Conservation (phyloP, 2,797 vertebrate genomes). For the Propithecus deckenii region DNA sequence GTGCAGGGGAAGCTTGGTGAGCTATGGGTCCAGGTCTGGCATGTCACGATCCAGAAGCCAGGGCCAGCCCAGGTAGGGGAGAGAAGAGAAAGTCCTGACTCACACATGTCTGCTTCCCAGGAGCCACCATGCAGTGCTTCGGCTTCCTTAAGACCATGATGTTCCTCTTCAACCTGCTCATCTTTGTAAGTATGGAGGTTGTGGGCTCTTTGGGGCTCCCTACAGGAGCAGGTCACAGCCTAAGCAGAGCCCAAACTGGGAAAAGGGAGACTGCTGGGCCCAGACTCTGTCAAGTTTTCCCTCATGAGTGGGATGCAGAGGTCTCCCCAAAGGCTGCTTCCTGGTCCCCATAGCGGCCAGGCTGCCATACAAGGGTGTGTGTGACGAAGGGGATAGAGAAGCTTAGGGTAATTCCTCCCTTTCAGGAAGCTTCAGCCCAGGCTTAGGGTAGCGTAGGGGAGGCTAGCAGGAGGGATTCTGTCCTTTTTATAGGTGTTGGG, state of each 20-base stretch:
- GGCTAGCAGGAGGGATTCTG: background rate
- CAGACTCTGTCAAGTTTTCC: background rate
- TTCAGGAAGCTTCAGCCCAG: background rate
- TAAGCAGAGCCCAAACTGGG: background rate
- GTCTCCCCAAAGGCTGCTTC: background rate
- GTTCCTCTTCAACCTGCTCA: constrained; percentile 92
- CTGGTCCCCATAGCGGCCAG: background rate
- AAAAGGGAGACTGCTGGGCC: background rate
- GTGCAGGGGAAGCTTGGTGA: background rate
- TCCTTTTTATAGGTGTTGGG: background rate
- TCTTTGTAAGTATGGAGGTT: constrained; percentile 90
- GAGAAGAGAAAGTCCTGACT: background rate
- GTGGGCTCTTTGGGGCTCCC: background rate
- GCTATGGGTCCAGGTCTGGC: background rate
- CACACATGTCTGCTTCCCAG: constrained; percentile 69
- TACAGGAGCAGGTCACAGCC: background rate
- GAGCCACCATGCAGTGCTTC: constrained; percentile 91
- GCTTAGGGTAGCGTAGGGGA: background rate
- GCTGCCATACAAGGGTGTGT: background rate
- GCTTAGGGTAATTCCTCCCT: background rate
- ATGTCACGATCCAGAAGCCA: background rate
- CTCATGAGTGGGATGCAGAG: background rate
- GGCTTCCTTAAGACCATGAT: constrained; percentile 92
- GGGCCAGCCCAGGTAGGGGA: background rate
- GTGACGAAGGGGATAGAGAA: background rate